Base-by-base conservation (phyloP, 2,113 vertebrate species). In the Polypterus senegalus region DNA sequence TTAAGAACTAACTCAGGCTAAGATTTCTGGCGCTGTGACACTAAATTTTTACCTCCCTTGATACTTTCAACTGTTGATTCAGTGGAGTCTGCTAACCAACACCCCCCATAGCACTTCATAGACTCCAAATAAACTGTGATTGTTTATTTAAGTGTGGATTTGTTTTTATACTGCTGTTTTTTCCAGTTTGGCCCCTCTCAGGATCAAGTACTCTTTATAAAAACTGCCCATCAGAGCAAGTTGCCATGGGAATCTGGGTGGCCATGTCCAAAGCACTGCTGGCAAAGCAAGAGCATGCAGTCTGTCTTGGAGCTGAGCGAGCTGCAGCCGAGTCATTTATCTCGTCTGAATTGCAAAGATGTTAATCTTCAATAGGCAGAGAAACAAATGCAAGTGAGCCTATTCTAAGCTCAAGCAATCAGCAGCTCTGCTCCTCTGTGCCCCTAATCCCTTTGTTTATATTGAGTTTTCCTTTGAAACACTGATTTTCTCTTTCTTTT, bases 241-340 rank as follows among this genome's bases (percentile, higher is more conserved):
- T 70, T 79, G 69, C 63, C 56, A 62, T 65, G 75, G 73, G 73
- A 79, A 67, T 66, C 66, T 55, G 65, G 54, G 59, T 66, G 71
- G 60, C 61, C 68, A 55, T 59, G 67, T 71, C 76, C 67, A 66
- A 71, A 76, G 58, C 58, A 49, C 70, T 73, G 72, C 73, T 70
- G 70, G 74, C 62, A 67, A 63, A 27, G 66, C 58, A 66, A 59
- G 52, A 60, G 66, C 69, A 67, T 48, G 57, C 45, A 62, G 44
- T 11, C 43, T 57, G 60, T 56, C 27, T 5, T 47, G 11, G 53
- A 49, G 59, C 9, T 11, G 43, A 55, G 53, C 6, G 46, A 61
- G 61, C 69, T 65, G 67, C 70, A 63, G 66, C 67, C 74, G 65
- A 79, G 81, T 86, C 76, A 76, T 80, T 81, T 77, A 70, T 76